Conservation (phyloP, 2,113 vertebrate species). For the Mandrillus leucophaeus region DNA sequence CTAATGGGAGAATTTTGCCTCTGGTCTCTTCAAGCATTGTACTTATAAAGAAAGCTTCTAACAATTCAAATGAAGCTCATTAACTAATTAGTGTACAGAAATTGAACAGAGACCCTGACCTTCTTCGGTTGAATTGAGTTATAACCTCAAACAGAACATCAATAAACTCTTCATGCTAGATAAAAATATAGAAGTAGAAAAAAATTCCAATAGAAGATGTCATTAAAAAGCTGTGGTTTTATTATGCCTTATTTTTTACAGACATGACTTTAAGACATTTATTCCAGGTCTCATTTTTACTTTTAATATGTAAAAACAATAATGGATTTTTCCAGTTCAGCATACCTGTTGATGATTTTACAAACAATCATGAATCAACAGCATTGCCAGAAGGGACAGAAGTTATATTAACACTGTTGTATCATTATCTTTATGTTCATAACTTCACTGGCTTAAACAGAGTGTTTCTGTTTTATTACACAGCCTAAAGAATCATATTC, state of each 20-base stretch:
- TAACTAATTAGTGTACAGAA: constrained; percentile 2
- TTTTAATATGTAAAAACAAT: constrained; percentile 29
- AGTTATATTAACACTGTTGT: not conserved
- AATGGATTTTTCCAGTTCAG: constrained; percentile 20
- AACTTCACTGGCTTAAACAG: not conserved
- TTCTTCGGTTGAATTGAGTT: not conserved
- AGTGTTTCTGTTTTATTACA: not conserved
- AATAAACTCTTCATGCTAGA: not conserved
- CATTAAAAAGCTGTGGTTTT: not conserved
- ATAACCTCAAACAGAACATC: not conserved
- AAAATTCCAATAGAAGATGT: not conserved
- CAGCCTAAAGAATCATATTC: not conserved
- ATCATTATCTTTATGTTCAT: constrained; percentile 24
- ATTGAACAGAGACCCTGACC: not conserved
- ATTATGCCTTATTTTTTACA: not conserved
- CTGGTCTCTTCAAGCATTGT: not conserved
- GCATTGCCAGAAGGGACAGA: not conserved
- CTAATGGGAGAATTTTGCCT: not conserved
- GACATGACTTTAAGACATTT: not conserved
- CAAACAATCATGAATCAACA: constrained; percentile 28
- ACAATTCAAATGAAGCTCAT: not conserved
- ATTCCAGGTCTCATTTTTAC: not conserved
- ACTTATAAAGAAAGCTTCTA: constrained; percentile 26
- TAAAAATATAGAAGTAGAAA: not conserved
- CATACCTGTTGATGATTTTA: constrained; percentile 12